Evolutionary conservation across 2,113 vertebrate genomes (phyloP), one percentile per base, ranked within the genome.

Genomic region (Girardinichthys multiradiatus): DNA sequence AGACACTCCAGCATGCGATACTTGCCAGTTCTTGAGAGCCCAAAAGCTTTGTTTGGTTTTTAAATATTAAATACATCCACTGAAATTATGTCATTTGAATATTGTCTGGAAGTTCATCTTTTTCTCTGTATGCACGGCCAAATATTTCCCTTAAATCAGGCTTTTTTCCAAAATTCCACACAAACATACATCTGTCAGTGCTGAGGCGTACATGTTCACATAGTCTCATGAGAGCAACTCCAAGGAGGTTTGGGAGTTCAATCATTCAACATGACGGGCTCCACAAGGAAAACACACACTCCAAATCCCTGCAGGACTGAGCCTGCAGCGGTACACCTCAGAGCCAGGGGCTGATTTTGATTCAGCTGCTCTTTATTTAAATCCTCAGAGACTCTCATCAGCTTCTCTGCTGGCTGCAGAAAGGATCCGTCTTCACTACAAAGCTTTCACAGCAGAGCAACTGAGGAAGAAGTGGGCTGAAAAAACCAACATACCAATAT

Each of bases 301-400:
- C 30, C 33, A 57, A 79, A 67, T 88, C 85, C 84, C 90, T 57
- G 70, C 72, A 84, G 90, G 81, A 71, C 76, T 5, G 35, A 64
- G 90, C 86, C 84, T 21, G 85, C 51, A 80, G 90, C 87, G 13
- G 33, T 84, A 85, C 82, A 88, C 82, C 78, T 81, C 77, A 67
- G 82, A 77, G 86, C 75, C 90, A 71, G 75, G 9, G n/a, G 81
- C 80, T 75, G 79, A 75, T 88, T 83, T 58, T 73, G 61, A 88
- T 90, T 88, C 87, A 81, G 37, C 80, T 66, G 51, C 62, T 82
- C 80, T 89, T 82, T 65, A 68, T 76, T 77, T 45, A 72, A 83
- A 68, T 81, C 90, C 90, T 72, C 57, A 8, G 89, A 83, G 87
- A 91, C 73, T 66, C 70, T 77, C 84, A 74, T 79, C 86, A 76